A percentile compares a stretch with the other conserved stretches of the same genome.
These are phyloP conservation scores for Araneus ventricosus DNA, from an alignment of 1,140 invertebrate species.

Conservation along the genomic window DNA sequence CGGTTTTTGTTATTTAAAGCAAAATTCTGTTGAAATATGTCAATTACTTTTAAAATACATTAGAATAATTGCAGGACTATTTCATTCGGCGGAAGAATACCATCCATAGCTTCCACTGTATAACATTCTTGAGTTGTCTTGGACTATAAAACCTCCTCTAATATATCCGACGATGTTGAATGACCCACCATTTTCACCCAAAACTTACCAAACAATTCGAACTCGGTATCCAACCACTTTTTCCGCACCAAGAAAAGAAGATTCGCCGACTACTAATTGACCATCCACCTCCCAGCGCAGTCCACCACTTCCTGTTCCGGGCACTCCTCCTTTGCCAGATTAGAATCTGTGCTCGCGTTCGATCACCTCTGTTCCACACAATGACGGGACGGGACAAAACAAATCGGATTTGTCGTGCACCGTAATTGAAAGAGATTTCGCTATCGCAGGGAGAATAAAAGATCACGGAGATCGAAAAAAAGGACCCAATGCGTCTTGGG, in stretches of 20 bases:
- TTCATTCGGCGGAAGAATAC: no score
- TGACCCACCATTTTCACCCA: no score
- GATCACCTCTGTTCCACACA: slow-evolving; percentile 5
- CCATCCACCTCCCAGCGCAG: background rate
- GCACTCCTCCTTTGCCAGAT: background rate
- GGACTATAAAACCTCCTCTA: no score
- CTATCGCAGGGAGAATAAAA: background rate
- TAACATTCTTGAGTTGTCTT: no score
- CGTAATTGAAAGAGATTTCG: background rate
- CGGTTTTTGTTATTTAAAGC: no score
- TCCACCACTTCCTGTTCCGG: background rate
- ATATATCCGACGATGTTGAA: no score
- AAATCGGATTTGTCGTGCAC: background rate
- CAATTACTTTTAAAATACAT: no score
- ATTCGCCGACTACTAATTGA: background rate
- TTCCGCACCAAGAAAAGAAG: background rate
- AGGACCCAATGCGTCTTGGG: background rate
- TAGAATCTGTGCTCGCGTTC: slow-evolving; percentile 11
- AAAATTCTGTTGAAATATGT: no score
- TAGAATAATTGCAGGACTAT: no score
- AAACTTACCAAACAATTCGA: background rate
- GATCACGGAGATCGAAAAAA: background rate
- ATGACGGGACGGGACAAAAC: background rate
- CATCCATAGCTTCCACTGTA: no score
- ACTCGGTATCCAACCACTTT: background rate